Conservation (phyloP, 2,888 invertebrate genomes). For the Conchocele bisecta region DNA sequence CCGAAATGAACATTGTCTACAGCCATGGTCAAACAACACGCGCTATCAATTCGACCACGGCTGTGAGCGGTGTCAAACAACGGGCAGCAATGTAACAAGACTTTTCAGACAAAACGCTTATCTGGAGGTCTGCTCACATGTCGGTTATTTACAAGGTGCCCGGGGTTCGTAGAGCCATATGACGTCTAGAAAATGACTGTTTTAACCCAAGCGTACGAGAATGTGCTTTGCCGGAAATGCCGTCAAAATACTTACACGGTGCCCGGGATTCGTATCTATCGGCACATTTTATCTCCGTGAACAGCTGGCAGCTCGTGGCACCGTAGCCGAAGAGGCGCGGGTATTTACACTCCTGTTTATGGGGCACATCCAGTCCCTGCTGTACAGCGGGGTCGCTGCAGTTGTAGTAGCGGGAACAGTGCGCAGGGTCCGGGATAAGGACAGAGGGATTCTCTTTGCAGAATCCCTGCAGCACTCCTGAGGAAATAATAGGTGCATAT, state of each 20-base stretch:
- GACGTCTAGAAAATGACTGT: no score
- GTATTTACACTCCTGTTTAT: constrained; percentile 65
- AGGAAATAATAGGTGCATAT: neutral
- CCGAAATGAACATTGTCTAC: no score
- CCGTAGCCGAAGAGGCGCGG: constrained; percentile 64
- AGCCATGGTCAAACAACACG: no score
- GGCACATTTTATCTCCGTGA: constrained; percentile 63
- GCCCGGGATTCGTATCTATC: constrained; percentile 62
- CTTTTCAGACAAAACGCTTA: no score
- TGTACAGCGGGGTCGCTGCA: constrained; percentile 57
- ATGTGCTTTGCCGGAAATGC: no score
- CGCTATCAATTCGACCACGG: no score
- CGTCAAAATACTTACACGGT: constrained; percentile 67
- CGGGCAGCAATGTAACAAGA: no score
- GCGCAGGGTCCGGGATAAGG: constrained; percentile 66
- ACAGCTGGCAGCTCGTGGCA: constrained; percentile 62
- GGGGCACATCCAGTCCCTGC: constrained; percentile 53
- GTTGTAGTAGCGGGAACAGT: constrained; percentile 71
- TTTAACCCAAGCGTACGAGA: no score
- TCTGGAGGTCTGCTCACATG: no score
- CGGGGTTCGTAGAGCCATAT: no score
- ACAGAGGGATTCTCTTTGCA: constrained; percentile 59
- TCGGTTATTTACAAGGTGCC: no score
- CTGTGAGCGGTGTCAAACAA: no score
- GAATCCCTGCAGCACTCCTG: constrained; percentile 58